phyloP scores from a whole-genome alignment of 1,140 invertebrate genomes.

The Agrypnia vestita region DNA sequence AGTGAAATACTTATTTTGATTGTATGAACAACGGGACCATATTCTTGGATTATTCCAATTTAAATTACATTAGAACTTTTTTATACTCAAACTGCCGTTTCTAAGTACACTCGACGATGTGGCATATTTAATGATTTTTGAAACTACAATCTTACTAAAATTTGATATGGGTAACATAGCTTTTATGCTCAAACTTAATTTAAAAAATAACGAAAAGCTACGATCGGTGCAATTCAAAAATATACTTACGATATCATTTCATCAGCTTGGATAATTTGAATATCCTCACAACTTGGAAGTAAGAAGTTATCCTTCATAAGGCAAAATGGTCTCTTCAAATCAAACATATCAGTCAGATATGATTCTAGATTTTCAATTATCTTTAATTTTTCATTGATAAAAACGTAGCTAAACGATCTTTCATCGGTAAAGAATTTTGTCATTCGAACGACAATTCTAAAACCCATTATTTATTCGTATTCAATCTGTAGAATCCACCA shows the following conservation, averaged over 20 bases:
- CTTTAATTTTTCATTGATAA: constrained; percentile 31
- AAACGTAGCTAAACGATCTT: constrained; percentile 48
- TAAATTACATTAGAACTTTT: too few species aligned
- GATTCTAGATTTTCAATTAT: constrained; percentile 42
- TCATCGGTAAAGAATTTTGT: constrained; percentile 48
- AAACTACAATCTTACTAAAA: too few species aligned
- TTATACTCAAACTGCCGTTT: too few species aligned
- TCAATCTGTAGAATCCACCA: too few species aligned
- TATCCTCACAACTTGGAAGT: constrained; percentile 51
- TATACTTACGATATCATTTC: constrained; percentile 45
- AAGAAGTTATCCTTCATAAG: constrained; percentile 48
- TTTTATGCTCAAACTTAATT: too few species aligned
- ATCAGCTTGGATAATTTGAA: constrained; percentile 30
- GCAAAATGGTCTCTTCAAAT: constrained; percentile 46
- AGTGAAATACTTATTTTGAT: too few species aligned
- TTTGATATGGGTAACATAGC: too few species aligned
- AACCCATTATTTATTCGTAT: constrained; percentile 25
- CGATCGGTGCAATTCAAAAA: not conserved
- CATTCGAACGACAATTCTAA: constrained; percentile 32
- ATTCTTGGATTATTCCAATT: too few species aligned
- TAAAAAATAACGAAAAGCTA: too few species aligned
- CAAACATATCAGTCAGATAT: constrained; percentile 35
- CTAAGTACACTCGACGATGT: too few species aligned
- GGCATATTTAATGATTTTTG: too few species aligned
- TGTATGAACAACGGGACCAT: too few species aligned